Conservation (phyloP, 2,797 vertebrate genomes). For the Mus minutoides region DNA sequence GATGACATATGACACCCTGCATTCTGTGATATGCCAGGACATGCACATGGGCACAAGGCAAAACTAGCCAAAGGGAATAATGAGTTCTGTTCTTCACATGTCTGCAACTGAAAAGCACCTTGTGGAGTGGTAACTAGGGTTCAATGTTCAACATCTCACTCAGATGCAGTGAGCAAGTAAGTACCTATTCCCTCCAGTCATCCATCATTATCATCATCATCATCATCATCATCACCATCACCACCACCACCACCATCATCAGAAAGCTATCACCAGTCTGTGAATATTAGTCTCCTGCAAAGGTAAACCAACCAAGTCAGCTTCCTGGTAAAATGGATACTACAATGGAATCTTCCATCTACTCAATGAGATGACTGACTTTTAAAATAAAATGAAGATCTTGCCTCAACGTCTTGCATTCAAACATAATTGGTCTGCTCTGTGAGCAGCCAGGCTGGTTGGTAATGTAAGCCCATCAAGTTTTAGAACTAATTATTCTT, state of each 20-base stretch:
- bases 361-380: background rate
- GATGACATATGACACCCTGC: background rate
- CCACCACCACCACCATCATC: background rate
- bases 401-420: background rate
- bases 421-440: background rate
- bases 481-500: background rate
- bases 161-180: background rate
- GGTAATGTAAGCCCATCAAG: background rate
- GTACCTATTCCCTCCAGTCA: background rate
- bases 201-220: background rate
- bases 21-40: background rate
- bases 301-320: background rate
- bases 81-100: background rate
- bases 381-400: background rate
- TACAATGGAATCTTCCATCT: background rate
- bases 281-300: background rate
- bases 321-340: background rate
- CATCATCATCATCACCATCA: too few relatives aligned
- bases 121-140: background rate
- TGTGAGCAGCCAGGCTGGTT: background rate
- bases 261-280: background rate
- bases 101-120: background rate
- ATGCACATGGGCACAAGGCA: background rate
- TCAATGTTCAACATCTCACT: background rate
- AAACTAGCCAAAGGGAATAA: background rate